Evolutionary conservation across 2,888 invertebrate genomes (phyloP).

Genomic region (Ophioninae sp.): DNA sequence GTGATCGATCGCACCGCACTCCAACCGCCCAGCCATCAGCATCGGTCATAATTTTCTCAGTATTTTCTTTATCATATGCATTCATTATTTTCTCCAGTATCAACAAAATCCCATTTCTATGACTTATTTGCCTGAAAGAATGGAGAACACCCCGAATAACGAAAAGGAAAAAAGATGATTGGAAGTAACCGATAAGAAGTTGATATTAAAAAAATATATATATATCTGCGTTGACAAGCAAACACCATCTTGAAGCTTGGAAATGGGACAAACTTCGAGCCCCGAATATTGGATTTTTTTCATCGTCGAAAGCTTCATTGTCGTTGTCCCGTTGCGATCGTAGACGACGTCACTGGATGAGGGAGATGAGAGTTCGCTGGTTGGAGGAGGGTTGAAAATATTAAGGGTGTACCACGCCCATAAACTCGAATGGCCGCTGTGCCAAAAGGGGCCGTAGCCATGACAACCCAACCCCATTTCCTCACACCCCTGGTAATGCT

Average conservation of each 20-base stretch:
- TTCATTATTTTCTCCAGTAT: no score
- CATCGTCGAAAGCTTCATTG: conserved; percentile 17
- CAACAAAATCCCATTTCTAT: background rate
- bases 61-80: no score
- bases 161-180: background rate
- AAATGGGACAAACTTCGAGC: conserved; percentile 35
- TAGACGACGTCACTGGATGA: conserved; percentile 30
- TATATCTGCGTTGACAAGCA: background rate
- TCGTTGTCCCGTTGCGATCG: background rate
- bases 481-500: conserved; percentile 18
- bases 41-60: no score
- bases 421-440: conserved; percentile 71
- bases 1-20: no score
- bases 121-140: background rate
- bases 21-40: no score
- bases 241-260: conserved; percentile 56
- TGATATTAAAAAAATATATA: conserved; percentile 14
- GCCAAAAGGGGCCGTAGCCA: conserved; percentile 62
- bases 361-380: conserved; percentile 47
- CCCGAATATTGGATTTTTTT: conserved; percentile 55
- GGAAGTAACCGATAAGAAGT: no score
- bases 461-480: conserved; percentile 47
- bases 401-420: conserved; percentile 67
- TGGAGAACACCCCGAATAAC: background rate
- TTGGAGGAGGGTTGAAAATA: conserved; percentile 55